Evolutionary conservation across 1,140 invertebrate genomes (phyloP).

Genomic region (Listronotus oregonensis): DNA sequence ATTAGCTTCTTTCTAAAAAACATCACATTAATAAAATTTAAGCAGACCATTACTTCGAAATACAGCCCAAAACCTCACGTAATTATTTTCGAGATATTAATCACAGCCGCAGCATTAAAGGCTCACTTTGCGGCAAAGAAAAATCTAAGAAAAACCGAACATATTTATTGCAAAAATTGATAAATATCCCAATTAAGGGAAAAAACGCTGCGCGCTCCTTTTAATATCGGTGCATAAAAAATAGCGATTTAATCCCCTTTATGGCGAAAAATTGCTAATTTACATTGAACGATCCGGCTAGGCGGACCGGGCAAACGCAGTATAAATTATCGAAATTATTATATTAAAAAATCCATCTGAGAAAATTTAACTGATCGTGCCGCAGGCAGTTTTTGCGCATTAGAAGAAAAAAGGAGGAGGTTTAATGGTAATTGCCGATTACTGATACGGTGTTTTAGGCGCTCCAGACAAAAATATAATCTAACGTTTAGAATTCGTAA

Average conservation of each 20-base stretch:
- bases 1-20: too few species aligned
- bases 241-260: conserved; percentile 51
- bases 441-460: conserved; percentile 7
- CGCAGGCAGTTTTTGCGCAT: conserved; percentile 30
- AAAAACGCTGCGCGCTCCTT: conserved; percentile 30
- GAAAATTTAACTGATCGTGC: conserved; percentile 51
- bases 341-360: conserved; percentile 71
- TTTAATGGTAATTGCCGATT: conserved; percentile 24
- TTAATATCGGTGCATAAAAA: conserved; percentile 43
- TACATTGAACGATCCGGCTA: conserved; percentile 47
- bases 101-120: conserved; percentile 18
- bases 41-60: conserved; percentile 7
- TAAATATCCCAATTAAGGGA: conserved; percentile 44
- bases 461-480: too few species aligned
- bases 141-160: conserved; percentile 28
- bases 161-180: conserved; percentile 45
- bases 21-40: conserved; percentile 1
- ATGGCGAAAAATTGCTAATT: conserved; percentile 53
- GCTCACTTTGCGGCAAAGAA: conserved; percentile 9
- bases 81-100: conserved; percentile 18
- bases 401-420: conserved; percentile 25
- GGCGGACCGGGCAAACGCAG: conserved; percentile 55
- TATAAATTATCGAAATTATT: conserved; percentile 71
- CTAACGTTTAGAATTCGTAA: too few species aligned
- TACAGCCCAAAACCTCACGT: conserved; percentile 32